Conservation (phyloP, 1,140 invertebrate genomes). For the Mycetomoellerius zeteki region DNA sequence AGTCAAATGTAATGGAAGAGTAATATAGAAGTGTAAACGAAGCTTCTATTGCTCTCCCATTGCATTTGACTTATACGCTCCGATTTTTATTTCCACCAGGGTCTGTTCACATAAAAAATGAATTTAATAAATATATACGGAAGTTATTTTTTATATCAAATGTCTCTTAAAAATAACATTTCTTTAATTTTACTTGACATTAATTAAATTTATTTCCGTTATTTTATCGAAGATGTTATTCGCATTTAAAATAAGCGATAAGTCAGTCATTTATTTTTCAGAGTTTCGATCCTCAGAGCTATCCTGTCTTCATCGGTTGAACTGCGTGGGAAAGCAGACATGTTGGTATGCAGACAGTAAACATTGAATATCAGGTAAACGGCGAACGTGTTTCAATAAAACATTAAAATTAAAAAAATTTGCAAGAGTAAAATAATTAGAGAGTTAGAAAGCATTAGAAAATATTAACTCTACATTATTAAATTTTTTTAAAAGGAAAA, state of each 20-base stretch:
- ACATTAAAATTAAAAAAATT: not conserved
- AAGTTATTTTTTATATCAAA: not conserved
- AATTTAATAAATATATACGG: conserved; percentile 10
- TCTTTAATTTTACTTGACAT: not conserved
- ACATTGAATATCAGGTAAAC: conserved; percentile 24
- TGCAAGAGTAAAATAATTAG: not conserved
- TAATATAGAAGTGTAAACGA: too few species aligned
- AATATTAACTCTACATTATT: not conserved
- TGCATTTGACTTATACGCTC: too few species aligned
- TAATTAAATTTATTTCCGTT: conserved; percentile 7
- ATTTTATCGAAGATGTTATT: conserved; percentile 16
- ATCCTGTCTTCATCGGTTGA: conserved; percentile 11
- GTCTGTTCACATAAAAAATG: not conserved
- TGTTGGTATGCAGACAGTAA: not conserved
- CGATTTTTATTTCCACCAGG: too few species aligned
- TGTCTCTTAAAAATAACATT: not conserved
- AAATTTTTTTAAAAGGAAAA: not conserved
- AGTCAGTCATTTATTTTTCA: conserved; percentile 34
- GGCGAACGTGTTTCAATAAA: not conserved
- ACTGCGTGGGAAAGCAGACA: conserved; percentile 9
- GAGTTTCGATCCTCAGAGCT: not conserved
- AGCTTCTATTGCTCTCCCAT: too few species aligned
- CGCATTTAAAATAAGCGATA: not conserved
- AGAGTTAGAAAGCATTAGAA: not conserved
- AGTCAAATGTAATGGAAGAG: too few species aligned